phyloP scores from a whole-genome alignment of 2,113 vertebrate species.

The Malurus melanocephalus region DNA sequence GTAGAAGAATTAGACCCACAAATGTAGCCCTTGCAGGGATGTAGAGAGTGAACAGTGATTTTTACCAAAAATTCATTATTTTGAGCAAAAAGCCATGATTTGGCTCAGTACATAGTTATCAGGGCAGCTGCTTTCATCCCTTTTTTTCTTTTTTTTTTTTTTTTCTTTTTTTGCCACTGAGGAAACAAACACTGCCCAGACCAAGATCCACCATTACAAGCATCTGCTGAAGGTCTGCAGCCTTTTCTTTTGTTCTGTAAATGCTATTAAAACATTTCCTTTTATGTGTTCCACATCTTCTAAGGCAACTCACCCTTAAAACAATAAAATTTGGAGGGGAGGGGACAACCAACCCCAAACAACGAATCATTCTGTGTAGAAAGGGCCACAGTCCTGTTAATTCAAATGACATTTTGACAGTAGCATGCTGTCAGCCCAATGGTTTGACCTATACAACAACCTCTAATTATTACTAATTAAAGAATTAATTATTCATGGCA shows the following conservation, averaged over 20 bases:
- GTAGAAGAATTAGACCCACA: not conserved
- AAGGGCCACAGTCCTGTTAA: constrained; percentile 54
- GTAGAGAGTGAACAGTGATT: not conserved
- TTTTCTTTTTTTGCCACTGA: not conserved
- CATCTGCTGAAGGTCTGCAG: not conserved
- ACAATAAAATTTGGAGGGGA: not conserved
- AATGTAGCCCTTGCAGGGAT: not conserved
- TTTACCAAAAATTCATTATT: not conserved
- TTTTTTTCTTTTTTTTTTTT: not conserved
- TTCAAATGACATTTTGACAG: constrained; percentile 76
- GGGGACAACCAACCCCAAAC: not conserved
- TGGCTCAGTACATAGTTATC: not conserved
- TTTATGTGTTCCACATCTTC: constrained; percentile 5
- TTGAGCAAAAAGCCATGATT: not conserved
- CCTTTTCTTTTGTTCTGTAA: not conserved
- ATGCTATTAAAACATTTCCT: constrained; percentile 36
- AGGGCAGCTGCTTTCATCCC: not conserved
- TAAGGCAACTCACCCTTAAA: not conserved
- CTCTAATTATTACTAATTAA: constrained; percentile 89
- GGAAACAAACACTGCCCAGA: not conserved
- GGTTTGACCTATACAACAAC: constrained; percentile 82
- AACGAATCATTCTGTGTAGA: constrained; percentile 19
- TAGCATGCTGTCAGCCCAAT: constrained; percentile 74
- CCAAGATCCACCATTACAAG: not conserved
- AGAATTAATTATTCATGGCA: constrained; percentile 87